Percentiles rank a stretch among this genome's conserved stretches.
Evolutionary conservation across 2,113 vertebrate species (phyloP).

Genomic region (Malurus alboscapulatus): DNA sequence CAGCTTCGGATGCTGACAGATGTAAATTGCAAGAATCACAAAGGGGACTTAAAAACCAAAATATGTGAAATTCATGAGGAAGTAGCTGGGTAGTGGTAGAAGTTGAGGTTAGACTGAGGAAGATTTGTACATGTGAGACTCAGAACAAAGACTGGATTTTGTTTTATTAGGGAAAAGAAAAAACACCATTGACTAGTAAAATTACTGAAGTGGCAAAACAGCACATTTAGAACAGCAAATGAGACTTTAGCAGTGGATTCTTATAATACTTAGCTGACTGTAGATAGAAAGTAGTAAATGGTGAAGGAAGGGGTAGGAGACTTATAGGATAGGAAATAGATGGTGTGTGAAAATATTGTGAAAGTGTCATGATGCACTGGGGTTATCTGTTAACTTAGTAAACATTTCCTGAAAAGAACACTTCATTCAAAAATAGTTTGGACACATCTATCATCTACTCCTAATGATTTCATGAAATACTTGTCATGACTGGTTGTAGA

Average conservation of each 20-base stretch:
- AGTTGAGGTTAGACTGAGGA: neutral
- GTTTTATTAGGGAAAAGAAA: neutral
- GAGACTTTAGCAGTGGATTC: neutral
- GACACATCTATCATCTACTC: neutral
- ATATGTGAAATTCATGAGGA: neutral
- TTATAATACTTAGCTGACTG: neutral
- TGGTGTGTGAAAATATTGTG: neutral
- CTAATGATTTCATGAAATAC: neutral
- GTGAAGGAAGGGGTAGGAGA: neutral
- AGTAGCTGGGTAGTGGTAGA: neutral
- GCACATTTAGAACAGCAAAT: neutral
- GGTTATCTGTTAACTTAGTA: neutral
- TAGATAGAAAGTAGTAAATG: neutral
- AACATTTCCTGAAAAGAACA: neutral
- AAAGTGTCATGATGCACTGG: neutral
- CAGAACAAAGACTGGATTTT: neutral
- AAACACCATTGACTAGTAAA: neutral
- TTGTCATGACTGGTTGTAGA: neutral
- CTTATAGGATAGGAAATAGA: neutral
- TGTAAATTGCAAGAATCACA: neutral
- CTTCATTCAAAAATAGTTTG: neutral
- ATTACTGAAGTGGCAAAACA: neutral
- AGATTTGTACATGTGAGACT: neutral
- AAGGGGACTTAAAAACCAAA: neutral
- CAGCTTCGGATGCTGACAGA: neutral